These are phyloP conservation scores for Actinernus sp. DNA, from an alignment of 92 coral and sea anemone species.

Conservation along the genomic window DNA sequence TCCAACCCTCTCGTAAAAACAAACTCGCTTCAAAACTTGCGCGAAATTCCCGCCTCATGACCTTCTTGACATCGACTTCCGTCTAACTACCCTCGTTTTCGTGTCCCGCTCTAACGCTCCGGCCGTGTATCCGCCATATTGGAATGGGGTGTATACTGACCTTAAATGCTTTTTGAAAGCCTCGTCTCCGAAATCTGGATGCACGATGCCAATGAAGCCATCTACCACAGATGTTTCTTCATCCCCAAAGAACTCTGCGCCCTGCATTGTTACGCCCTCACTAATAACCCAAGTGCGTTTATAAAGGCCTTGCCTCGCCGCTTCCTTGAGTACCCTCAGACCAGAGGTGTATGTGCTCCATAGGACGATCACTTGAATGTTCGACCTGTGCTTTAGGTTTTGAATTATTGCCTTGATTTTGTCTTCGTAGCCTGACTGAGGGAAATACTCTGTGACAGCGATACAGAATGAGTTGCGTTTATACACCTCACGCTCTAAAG, in stretches of 20 bases:
- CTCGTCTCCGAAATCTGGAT: neutral
- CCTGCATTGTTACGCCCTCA: constrained; percentile 5
- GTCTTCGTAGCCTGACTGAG: constrained; percentile 3
- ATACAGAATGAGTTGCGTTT: constrained; percentile 26
- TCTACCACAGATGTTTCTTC: neutral
- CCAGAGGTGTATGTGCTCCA: constrained; percentile 4
- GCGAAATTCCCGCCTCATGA: no score
- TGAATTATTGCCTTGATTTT: neutral
- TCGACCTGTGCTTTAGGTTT: neutral
- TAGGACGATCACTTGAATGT: neutral
- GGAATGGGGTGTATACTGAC: neutral
- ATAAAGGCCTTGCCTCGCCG: neutral
- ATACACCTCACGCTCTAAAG: constrained; percentile 23
- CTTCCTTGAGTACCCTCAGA: constrained; percentile 2
- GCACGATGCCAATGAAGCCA: constrained; percentile 3
- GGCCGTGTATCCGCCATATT: no score
- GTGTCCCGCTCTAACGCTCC: no score
- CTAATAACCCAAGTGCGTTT: neutral
- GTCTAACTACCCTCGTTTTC: no score
- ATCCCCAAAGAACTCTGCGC: neutral
- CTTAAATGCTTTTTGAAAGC: neutral
- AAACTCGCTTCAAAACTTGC: no score
- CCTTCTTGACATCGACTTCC: no score
- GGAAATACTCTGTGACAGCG: constrained; percentile 21
- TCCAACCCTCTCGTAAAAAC: no score